Evolutionary conservation across 2,113 vertebrate species (phyloP), one percentile per base, ranked within the genome.

Genomic region (Ramphastos sulfuratus): DNA sequence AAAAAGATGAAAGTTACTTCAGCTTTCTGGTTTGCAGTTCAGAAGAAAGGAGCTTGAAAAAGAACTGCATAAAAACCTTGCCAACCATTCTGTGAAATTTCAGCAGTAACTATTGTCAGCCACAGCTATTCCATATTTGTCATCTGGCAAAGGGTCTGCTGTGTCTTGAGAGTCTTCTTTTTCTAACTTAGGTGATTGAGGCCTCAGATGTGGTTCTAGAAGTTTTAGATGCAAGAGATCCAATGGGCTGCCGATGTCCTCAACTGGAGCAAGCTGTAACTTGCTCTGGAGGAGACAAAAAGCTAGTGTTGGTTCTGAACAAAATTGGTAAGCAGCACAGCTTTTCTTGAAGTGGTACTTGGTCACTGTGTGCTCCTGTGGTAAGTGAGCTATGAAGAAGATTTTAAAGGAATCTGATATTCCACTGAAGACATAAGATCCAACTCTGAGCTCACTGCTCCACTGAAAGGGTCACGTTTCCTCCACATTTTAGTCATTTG

Each of bases 161-260:
- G 11, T 52, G 13, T 18, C 39, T n/a, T 77, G 21, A 20, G 37
- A 71, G 52, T 54, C 23, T 72, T 82, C 25, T 83, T 28, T 79
- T 67, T 19, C 65, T 70, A 9, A 14, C 20, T 35, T 78, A 99
- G 99, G 99, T 99, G 28, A 98, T 99, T 14, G 98, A 99, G 73
- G 97, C 98, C 19, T 98, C 98, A 23, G 98, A 99, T 90, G 97
- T 99, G 25, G 82, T 99, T 48, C 74, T 99, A 42, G 98, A 99
- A 95, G 98, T 99, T 71, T 95, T 99, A n/a, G 99, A 99, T 96
- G 99, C 99, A 64, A 98, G 99, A 92, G 99, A 99, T 90, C 99
- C 99, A 31, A 94, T 98, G 90, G 99, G 99, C 15, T 98, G 96
- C 94, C 97, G 99, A 16, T 99, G 99, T 96, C 98, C 98, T 90